phyloP scores from a whole-genome alignment of 2,797 vertebrate species.

The Chrysocyon brachyurus region DNA sequence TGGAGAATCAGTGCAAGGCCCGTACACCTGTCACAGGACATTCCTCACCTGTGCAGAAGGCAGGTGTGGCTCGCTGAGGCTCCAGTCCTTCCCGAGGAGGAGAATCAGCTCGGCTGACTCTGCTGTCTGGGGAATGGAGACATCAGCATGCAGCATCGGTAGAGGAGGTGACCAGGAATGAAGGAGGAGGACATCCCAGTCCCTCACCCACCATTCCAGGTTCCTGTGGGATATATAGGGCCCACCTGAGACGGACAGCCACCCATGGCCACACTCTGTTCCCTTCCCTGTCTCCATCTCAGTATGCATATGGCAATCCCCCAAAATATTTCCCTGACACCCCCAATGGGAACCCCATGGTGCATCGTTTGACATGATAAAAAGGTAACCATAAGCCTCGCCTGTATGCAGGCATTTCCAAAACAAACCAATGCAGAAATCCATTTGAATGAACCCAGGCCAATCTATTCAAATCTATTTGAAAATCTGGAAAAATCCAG shows the following conservation, averaged over 20 bases:
- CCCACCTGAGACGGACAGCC: background rate
- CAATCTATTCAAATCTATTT: too few species aligned
- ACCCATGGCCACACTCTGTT: background rate
- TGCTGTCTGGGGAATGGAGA: background rate
- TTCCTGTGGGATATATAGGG: background rate
- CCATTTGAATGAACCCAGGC: background rate
- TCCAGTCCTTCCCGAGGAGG: background rate
- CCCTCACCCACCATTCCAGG: background rate
- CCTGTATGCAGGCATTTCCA: background rate
- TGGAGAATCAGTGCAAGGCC: too few species aligned
- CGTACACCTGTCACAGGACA: background rate
- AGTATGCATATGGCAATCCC: accelerated
- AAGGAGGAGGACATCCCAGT: too few species aligned
- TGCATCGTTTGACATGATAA: accelerated
- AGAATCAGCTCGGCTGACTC: background rate
- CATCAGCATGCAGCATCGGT: background rate
- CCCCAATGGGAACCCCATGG: background rate
- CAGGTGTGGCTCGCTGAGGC: background rate
- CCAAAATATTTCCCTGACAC: background rate
- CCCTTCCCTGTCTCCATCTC: too few species aligned
- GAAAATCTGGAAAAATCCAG: too few species aligned
- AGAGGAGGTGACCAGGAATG: background rate
- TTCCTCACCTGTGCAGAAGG: background rate
- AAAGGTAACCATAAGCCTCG: background rate
- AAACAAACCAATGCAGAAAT: background rate